Percentiles rank a stretch among this genome's conserved stretches.
Conservation (phyloP, 2,113 vertebrate species). For the Enhydra lutris region DNA sequence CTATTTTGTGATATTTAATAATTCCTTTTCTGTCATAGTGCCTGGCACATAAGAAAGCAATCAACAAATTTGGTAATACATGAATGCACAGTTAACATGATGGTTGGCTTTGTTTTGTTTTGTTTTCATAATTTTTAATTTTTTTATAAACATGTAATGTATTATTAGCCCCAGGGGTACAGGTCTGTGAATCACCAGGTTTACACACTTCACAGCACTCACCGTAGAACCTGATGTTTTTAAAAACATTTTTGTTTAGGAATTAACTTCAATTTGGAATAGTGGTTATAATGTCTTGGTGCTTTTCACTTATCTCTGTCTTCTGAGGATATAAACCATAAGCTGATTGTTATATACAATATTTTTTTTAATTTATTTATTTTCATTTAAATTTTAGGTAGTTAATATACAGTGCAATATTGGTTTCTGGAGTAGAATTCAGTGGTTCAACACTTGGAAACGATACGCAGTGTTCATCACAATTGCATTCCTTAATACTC, state of each 20-base stretch:
- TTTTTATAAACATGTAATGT: no score
- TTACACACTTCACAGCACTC: no score
- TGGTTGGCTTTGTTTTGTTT: background rate
- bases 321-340: background rate
- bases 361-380: background rate
- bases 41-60: background rate
- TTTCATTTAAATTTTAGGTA: background rate
- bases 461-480: background rate
- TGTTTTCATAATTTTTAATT: no score
- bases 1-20: background rate
- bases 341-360: background rate
- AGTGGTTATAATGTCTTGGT: background rate
- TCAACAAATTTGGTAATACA: background rate
- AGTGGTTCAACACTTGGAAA: background rate
- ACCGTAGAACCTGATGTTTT: background rate
- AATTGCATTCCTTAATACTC: background rate
- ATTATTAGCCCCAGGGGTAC: no score
- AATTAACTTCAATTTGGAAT: background rate
- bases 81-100: background rate
- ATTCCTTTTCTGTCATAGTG: background rate
- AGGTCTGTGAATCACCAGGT: no score
- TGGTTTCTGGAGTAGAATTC: background rate
- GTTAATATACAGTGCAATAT: background rate
- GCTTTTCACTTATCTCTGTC: background rate
- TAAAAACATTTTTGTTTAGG: background rate